Conservation (phyloP, 1,140 invertebrate genomes). For the Drosophila biarmipes region DNA sequence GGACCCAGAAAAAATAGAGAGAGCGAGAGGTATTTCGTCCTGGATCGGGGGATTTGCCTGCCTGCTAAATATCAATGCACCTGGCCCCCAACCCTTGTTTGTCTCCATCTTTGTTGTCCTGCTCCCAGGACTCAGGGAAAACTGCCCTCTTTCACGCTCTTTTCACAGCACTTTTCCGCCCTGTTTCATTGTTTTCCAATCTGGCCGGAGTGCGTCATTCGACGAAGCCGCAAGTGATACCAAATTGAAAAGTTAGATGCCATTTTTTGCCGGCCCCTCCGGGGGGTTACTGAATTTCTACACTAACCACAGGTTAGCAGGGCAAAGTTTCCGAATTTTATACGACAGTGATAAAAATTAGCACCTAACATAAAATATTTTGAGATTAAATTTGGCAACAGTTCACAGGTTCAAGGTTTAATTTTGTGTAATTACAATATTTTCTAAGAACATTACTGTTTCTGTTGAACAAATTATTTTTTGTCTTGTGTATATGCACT, state of each 20-base stretch:
- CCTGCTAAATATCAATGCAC: constrained; percentile 56
- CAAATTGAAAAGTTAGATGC: constrained; percentile 64
- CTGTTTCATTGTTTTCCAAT: constrained; percentile 70
- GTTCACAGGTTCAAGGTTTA: too few species aligned
- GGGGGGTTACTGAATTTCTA: not conserved
- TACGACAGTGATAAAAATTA: not conserved
- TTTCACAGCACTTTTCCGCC: constrained; percentile 53
- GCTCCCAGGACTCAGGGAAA: constrained; percentile 23
- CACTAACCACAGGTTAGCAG: not conserved
- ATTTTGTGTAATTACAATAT: too few species aligned
- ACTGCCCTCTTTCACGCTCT: constrained; percentile 55
- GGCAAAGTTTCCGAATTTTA: constrained; percentile 8
- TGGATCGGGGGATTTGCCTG: constrained; percentile 8
- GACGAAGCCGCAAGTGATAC: constrained; percentile 60
- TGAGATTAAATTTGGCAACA: not conserved
- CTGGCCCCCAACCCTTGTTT: constrained; percentile 18
- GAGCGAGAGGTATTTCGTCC: not conserved
- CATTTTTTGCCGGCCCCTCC: constrained; percentile 6
- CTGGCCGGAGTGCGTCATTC: constrained; percentile 56
- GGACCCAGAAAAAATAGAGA: not conserved
- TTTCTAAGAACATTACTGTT: not conserved
- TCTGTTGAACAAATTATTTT: not conserved
- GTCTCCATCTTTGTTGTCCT: constrained; percentile 21
- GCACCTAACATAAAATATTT: not conserved
- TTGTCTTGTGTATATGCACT: not conserved